Evolutionary conservation across 1,140 invertebrate species (phyloP).

Genomic region (Leptopilina boulardi): DNA sequence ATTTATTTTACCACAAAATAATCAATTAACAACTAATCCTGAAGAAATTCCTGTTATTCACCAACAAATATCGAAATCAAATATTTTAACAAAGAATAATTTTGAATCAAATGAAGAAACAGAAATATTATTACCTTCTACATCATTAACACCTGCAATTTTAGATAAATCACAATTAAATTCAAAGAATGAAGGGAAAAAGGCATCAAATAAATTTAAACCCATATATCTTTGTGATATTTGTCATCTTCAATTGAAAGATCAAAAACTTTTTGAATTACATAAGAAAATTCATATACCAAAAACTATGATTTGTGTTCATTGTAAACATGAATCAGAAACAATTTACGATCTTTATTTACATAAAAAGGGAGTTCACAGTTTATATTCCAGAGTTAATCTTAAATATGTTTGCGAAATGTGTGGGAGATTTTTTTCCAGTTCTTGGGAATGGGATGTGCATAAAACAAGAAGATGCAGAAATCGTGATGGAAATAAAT

Average conservation of each 20-base stretch:
- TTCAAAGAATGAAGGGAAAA: background rate
- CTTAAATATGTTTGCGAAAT: conserved; percentile 58
- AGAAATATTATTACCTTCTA: background rate
- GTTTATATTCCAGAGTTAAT: conserved; percentile 55
- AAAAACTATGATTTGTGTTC: conserved; percentile 49
- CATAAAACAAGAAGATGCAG: conserved; percentile 56
- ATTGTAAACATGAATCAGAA: conserved; percentile 51
- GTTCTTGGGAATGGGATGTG: conserved; percentile 58
- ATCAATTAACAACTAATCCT: background rate
- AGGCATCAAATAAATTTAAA: conserved; percentile 41
- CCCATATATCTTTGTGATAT: conserved; percentile 50
- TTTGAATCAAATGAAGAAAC: no score
- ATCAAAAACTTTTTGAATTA: conserved; percentile 46
- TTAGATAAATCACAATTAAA: background rate
- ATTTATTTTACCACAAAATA: conserved; percentile 24
- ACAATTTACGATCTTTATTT: conserved; percentile 59
- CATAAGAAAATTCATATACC: conserved; percentile 55
- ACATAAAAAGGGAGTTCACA: conserved; percentile 54
- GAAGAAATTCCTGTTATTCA: background rate
- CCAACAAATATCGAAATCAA: no score
- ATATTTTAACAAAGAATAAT: no score
- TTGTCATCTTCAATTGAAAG: conserved; percentile 54
- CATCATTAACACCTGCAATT: background rate
- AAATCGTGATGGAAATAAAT: conserved; percentile 52
- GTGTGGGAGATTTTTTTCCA: conserved; percentile 60